phyloP scores from a whole-genome alignment of 2,888 invertebrate genomes.

The Heliconius hortense region DNA sequence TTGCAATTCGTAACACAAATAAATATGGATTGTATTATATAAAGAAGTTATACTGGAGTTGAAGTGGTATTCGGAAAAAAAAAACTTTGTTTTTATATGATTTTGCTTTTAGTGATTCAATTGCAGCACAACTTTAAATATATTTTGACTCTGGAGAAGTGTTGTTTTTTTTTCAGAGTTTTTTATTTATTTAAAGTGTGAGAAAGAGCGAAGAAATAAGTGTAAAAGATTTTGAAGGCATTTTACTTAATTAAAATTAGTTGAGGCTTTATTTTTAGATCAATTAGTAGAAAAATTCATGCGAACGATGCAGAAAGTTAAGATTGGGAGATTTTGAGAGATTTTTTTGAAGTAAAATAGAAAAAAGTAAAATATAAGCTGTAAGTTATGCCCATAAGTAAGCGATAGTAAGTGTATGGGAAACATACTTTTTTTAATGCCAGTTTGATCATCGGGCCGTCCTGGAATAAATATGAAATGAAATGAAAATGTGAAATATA shows the following conservation, averaged over 20 bases:
- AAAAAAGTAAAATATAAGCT: conserved; percentile 13
- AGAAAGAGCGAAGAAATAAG: neutral
- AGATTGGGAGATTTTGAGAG: neutral
- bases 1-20: neutral
- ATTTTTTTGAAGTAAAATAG: neutral
- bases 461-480: conserved; percentile 55
- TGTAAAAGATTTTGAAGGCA: neutral
- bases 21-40: no score
- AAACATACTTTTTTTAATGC: conserved; percentile 68
- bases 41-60: no score
- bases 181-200: no score
- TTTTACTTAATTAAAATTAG: neutral
- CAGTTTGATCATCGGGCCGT: conserved; percentile 59
- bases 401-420: conserved; percentile 32
- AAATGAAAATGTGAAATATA: neutral
- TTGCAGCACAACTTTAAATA: no score
- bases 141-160: no score
- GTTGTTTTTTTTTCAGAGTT: no score
- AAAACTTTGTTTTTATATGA: no score
- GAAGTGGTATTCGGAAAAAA: no score
- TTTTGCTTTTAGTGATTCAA: no score
- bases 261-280: neutral
- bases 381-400: conserved; percentile 7
- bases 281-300: conserved; percentile 12
- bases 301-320: neutral